Conservation (phyloP, 2,888 invertebrate species). For the Epirrita christyi region DNA sequence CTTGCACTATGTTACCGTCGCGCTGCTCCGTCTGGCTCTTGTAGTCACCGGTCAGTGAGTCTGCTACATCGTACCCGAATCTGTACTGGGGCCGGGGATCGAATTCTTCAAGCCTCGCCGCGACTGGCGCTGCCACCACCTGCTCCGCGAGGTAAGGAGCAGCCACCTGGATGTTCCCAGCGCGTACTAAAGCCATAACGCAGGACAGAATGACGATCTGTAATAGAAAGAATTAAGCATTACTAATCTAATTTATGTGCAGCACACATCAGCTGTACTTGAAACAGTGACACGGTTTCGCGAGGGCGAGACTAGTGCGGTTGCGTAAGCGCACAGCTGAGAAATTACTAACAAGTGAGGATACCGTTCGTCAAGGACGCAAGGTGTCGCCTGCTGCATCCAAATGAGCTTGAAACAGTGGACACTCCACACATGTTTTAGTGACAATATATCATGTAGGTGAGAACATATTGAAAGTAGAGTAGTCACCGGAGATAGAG, state of each 20-base stretch:
- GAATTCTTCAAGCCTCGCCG: constrained; percentile 68
- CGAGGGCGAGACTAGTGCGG: constrained; percentile 66
- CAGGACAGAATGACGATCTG: constrained; percentile 67
- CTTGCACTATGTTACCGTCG: constrained; percentile 80
- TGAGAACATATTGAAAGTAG: neutral
- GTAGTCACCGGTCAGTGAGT: constrained; percentile 71
- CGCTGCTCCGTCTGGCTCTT: constrained; percentile 76
- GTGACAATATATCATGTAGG: constrained; percentile 5
- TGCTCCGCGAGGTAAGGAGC: constrained; percentile 52
- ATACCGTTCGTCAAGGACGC: constrained; percentile 69
- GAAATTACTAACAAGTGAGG: constrained; percentile 76
- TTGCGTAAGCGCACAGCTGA: constrained; percentile 72
- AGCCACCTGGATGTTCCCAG: constrained; percentile 55
- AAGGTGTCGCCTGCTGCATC: constrained; percentile 56
- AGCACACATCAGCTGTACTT: constrained; percentile 64
- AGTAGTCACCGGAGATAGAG: neutral
- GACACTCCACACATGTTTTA: constrained; percentile 4
- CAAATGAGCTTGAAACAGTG: constrained; percentile 52
- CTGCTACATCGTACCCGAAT: constrained; percentile 71
- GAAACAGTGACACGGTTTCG: constrained; percentile 79
- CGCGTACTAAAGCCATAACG: constrained; percentile 62
- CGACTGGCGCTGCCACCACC: constrained; percentile 53
- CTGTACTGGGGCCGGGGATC: constrained; percentile 85
- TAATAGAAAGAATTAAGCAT: constrained; percentile 35
- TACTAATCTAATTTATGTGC: constrained; percentile 42